phyloP scores from a whole-genome alignment of 2,888 invertebrate species.

The Trachelus stipa region DNA sequence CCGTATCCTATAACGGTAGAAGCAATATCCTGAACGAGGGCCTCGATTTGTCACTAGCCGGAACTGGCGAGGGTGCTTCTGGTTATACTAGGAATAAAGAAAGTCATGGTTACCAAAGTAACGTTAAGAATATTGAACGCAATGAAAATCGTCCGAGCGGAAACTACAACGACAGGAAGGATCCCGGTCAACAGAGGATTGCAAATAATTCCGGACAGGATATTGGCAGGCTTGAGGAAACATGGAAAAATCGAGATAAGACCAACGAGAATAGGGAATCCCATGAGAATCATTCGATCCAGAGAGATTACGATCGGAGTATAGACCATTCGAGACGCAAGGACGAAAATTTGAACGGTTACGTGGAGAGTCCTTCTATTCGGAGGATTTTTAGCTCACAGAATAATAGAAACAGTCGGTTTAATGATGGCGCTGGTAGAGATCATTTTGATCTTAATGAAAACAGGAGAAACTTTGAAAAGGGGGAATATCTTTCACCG shows the following conservation, averaged over 20 bases:
- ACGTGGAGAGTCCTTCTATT: background rate
- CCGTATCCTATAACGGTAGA: slow-evolving; percentile 4
- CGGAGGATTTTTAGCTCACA: background rate
- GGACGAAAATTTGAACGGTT: background rate
- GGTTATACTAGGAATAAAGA: slow-evolving; percentile 7
- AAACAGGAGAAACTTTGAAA: background rate
- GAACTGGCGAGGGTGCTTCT: slow-evolving; percentile 37
- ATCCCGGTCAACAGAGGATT: background rate
- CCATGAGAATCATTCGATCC: background rate
- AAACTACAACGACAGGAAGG: background rate
- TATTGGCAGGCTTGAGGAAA: background rate
- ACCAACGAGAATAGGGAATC: background rate
- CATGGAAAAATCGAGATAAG: background rate
- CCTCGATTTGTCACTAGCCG: slow-evolving; percentile 42
- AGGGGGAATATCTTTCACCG: background rate
- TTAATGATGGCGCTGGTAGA: background rate
- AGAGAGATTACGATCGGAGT: background rate
- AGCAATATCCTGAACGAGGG: slow-evolving; percentile 19
- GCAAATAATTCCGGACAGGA: background rate
- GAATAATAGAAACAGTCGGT: background rate
- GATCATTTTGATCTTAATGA: background rate
- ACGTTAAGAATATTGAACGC: slow-evolving; percentile 4
- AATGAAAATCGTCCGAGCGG: slow-evolving; percentile 5
- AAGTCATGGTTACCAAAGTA: slow-evolving; percentile 11
- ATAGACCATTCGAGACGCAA: background rate